Base-by-base conservation (phyloP, 2,888 invertebrate species). In the Phengaris arion region DNA sequence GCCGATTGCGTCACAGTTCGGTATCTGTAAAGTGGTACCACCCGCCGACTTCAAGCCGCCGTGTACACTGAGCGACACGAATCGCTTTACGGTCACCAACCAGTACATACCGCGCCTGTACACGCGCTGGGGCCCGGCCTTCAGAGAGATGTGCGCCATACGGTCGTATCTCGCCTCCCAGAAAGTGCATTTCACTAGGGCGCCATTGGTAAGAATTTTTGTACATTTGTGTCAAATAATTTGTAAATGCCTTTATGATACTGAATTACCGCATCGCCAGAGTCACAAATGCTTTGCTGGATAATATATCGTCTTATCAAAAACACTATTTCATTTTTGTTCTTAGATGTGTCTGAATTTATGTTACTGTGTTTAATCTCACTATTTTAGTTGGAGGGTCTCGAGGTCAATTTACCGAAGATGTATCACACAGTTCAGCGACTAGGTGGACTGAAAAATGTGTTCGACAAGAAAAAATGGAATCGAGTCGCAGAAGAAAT, bases 401-500 rank as follows among this genome's bases (percentile, higher is more conserved):
- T 98, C 92, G 98, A 99, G 92, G 94, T 98, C 0, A 98, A 99
- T 86, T 90, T 99, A 4, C 97, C 98, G 0, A 96, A 97, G 74
- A 90, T 99, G 7, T 98, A 97, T 85, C 96, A 97, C 82, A 96
- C 96, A 0, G 98, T 99, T 0, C 97, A 98, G 85, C 95, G 95
- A 57, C 94, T 96, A 77, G 98, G 98, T 0, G 98, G 98, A 0
- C 92, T 98, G 13, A 97, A 97, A 83, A 96, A 96, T 82, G 97
- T 98, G 0, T 96, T 98, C 9, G 97, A 98, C 82, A 97, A 97
- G 85, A 97, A 98, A 83, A 96, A 96, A 80, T 99, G 98, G 98
- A 94, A 95, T 6, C 96, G 96, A 79, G 97, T 99, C 0, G 98
- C 98, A 0, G 98, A 98, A 81, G 95, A 96, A n/a, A 96, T 98